Evolutionary conservation across 2,797 vertebrate species (phyloP), one percentile per base, ranked within the genome.

Genomic region (Ibycter americanus): DNA sequence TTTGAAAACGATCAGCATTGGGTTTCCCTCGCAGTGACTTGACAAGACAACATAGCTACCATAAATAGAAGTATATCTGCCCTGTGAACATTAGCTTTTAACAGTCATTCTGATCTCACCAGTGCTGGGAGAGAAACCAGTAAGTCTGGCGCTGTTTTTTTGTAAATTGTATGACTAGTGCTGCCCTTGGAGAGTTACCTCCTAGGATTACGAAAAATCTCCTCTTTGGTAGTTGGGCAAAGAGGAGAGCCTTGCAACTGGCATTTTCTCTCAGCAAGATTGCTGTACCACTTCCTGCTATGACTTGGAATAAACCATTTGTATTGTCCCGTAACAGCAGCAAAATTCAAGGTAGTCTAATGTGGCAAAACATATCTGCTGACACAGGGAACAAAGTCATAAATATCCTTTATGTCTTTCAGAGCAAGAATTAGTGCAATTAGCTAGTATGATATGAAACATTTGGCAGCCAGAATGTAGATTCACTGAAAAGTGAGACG

Each of bases 171-270:
- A 10, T 61, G 47, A 29, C 38, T 29, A 27, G 8, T 59, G 18
- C 31, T 87, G 38, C 79, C 34, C 27, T 76, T 55, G 19, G 36
- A 68, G 20, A 32, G 16, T 38, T 68, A n/a, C 17, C n/a, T 84
- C 27, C 54, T 31, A 68, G 34, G 20, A 40, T 44, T 72, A 36
- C 40, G 55, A 82, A 79, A 78, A 68, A 36, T 27, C 12, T 10
- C 8, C 2, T 8, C 54, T 90, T 63, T 58, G 18, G 26, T 66
- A 46, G 38, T 0, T 54, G 62, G 9, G 12, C 0, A 0, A n/a
- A 63, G 61, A 67, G 32, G 15, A 89, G n/a, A 86, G 36, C 66
- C 47, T 92, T 61, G 51, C 29, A 83, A 9, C 18, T 16, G 27
- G 9, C 26, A 26, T 51, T 85, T 89, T 65, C 26, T 78, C 15